Conservation (phyloP, 2,113 vertebrate genomes). For the Phycodurus eques region DNA sequence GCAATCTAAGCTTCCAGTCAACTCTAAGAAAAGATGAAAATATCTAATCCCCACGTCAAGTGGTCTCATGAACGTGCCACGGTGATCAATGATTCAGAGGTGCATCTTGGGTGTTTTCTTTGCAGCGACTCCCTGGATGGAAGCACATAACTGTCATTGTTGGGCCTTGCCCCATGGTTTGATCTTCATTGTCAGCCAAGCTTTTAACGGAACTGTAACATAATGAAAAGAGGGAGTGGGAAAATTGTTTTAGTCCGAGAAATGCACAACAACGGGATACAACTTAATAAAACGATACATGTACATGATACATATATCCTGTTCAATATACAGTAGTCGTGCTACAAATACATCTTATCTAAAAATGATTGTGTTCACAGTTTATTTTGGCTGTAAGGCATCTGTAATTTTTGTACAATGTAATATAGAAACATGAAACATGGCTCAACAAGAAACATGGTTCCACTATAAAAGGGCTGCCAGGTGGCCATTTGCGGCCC, state of each 20-base stretch:
- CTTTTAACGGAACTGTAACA: slow-evolving; percentile 33
- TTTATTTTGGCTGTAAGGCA: neutral
- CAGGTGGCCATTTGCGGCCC: too few species aligned
- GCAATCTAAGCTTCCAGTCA: slow-evolving; percentile 36
- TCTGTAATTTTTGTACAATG: too few species aligned
- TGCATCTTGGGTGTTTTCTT: slow-evolving; percentile 46
- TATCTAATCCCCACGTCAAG: slow-evolving; percentile 48
- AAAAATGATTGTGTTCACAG: neutral
- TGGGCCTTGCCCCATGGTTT: slow-evolving; percentile 54
- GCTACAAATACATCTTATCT: neutral
- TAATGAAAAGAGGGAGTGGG: slow-evolving; percentile 12
- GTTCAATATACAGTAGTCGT: neutral
- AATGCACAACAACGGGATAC: neutral
- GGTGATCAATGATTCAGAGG: slow-evolving; percentile 52
- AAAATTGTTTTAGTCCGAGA: neutral
- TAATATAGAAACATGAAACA: too few species aligned
- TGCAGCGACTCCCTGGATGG: slow-evolving; percentile 65
- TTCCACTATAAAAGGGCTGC: too few species aligned
- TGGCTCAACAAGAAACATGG: too few species aligned
- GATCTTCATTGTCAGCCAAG: slow-evolving; percentile 13
- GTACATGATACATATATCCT: neutral
- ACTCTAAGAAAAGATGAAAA: slow-evolving; percentile 33
- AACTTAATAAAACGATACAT: neutral
- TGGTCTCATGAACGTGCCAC: slow-evolving; percentile 11
- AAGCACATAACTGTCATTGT: slow-evolving; percentile 51